Evolutionary conservation across 2,888 invertebrate species (phyloP), one percentile per base, ranked within the genome.

Genomic region (Heliconius ismenius): DNA sequence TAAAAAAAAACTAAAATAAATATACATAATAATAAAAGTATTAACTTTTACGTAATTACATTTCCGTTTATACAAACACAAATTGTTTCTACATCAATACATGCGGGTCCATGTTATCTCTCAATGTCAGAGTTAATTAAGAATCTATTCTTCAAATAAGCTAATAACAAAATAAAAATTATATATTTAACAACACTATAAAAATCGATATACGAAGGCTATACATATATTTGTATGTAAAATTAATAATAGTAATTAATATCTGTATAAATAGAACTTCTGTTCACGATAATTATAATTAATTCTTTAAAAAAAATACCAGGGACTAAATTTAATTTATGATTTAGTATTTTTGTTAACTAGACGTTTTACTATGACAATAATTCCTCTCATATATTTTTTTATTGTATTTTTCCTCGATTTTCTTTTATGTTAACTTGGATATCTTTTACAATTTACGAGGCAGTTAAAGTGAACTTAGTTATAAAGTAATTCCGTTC

Each of bases 61-160:
- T n/a, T 43, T 39, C 18, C 18, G 62, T 73, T 39, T 36, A 10
- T 39, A 62, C 39, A 60, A 43, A 43, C 39, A 43, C 73, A 63
- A 73, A 63, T 63, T 63, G 28, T 39, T 43, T 60, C 49, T 43
- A 43, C 63, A 67, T 60, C 24, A 39, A 49, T 63, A 21, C 67
- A 65, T 78, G 60, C 76, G 65, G 74, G 64, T 74, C 74, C 60
- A 43, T 18, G 67, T 43, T 67, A 74, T 78, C 73, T 65, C 21
- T 77, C 77, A 79, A 73, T 73, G 79, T 79, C 77, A 72, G 58
- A 72, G 63, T 68, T 79, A 79, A 79, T 79, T 79, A 79, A 77
- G 67, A 74, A 74, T 54, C 36, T 67, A 77, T 77, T 79, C 60
- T 72, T 75, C 68, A 67, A 72, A 75, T 78, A 64, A 36, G 69